A percentile compares a stretch with the other conserved stretches of the same genome.
Evolutionary conservation across 2,888 invertebrate genomes (phyloP).

Genomic region (Electrophaes corylata): DNA sequence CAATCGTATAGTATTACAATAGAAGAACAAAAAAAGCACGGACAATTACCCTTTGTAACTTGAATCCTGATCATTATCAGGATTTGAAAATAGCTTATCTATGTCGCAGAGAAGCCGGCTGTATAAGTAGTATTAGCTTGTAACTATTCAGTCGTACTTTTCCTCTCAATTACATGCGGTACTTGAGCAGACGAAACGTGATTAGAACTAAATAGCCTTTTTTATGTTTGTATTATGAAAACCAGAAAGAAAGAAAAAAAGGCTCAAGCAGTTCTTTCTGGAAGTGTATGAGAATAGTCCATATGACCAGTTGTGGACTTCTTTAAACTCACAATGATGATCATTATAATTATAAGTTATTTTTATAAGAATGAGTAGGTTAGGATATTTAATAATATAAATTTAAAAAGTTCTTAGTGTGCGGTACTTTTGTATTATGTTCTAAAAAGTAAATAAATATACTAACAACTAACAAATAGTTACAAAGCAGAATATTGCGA

Average conservation of each 20-base stretch:
- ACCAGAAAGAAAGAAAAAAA: background rate
- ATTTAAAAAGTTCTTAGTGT: no score
- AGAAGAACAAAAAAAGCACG: slow-evolving; percentile 62
- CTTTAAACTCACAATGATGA: no score
- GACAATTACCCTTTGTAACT: slow-evolving; percentile 76
- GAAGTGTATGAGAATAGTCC: background rate
- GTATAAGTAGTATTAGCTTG: slow-evolving; percentile 54
- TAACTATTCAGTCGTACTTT: slow-evolving; percentile 65
- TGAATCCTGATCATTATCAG: slow-evolving; percentile 81
- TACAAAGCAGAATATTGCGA: no score
- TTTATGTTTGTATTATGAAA: background rate
- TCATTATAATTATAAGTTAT: no score
- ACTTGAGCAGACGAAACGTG: slow-evolving; percentile 42
- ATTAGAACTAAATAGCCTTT: slow-evolving; percentile 15
- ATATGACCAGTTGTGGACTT: no score
- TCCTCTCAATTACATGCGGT: slow-evolving; percentile 67
- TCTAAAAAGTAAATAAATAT: no score
- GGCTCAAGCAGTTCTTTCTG: background rate
- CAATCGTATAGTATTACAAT: slow-evolving; percentile 75
- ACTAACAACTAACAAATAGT: no score
- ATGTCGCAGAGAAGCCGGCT: slow-evolving; percentile 71
- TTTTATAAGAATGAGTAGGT: no score
- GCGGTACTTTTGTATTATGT: no score
- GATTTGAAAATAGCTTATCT: slow-evolving; percentile 73
- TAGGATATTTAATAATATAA: no score